phyloP scores from a whole-genome alignment of 2,797 vertebrate genomes.

The Argyrosomus regius region DNA sequence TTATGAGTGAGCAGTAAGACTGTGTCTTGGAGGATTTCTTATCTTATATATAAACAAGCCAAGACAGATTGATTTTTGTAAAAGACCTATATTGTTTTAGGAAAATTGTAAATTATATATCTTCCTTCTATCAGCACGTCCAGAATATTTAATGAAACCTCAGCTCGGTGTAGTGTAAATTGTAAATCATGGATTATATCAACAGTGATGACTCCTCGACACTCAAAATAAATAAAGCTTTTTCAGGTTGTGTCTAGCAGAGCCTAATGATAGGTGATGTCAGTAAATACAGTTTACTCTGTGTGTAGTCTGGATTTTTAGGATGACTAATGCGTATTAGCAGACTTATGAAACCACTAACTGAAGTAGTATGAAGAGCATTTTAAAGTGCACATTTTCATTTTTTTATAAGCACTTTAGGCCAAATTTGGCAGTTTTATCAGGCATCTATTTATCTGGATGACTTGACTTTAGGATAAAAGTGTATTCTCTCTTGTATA shows the following conservation, averaged over 20 bases:
- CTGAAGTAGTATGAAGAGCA: background rate
- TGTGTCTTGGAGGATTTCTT: background rate
- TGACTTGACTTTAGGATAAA: background rate
- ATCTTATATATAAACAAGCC: conserved; percentile 6
- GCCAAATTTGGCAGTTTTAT: background rate
- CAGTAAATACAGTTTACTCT: conserved; percentile 25
- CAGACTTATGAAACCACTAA: background rate
- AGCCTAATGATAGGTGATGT: conserved; percentile 3
- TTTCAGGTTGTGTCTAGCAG: background rate
- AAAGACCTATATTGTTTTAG: no score
- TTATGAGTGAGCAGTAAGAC: background rate
- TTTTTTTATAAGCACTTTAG: background rate
- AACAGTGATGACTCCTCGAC: background rate
- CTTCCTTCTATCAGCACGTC: background rate
- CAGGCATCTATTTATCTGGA: background rate
- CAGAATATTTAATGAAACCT: background rate
- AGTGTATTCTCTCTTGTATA: background rate
- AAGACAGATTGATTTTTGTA: background rate
- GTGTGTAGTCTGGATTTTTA: background rate
- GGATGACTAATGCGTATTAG: background rate
- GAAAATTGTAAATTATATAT: no score
- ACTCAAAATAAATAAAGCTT: background rate
- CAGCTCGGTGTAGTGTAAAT: background rate
- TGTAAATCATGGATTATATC: background rate
- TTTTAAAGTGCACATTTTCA: background rate